Evolutionary conservation across 1,140 invertebrate genomes (phyloP), one percentile per base, ranked within the genome.

Genomic region (Diorhabda elongata): DNA sequence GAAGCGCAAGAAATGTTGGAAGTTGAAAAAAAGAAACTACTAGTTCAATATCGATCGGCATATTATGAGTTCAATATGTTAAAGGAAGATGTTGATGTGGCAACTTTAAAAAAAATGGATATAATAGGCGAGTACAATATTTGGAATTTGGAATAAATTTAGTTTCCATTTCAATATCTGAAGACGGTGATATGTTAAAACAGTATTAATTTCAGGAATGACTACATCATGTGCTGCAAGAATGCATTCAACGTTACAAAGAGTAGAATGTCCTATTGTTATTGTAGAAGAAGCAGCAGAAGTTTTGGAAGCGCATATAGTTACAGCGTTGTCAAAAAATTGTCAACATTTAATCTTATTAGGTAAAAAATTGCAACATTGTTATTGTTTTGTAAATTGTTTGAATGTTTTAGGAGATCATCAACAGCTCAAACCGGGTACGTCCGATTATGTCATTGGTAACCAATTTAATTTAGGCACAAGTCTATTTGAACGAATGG

Each of bases 281-380:
- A 86, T 95, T 45, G 88, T 95, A 11, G 93, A 95, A 82, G 93
- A 95, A 83, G 93, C 93, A 0, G 93, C 92, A 2, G 92, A 95
- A 84, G 89, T 94, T 7, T 80, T 93, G 44, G 93, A 95, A 76
- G 81, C 88, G 8, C 92, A 94, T 75, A 88, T 93, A 44, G 74
- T 93, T 2, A 85, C 89, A 7, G 87, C 90, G 43, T 80, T 96
- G 5, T 90, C 89, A n/a, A 78, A 84, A 44, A 73, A 84, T 58
- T 92, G 91, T 70, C 73, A 95, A 79, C 94, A 96, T 78, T 82
- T 95, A 0, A 93, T 96, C 69, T 94, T 79, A 64, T 78, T 79
- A 45, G 78, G 78, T 42, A 92, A 95, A 79, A 91, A 92, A 56
- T 56, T 56, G 6, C 6, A 56, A 7, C n/a, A 26, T 26, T 26